Conservation (phyloP, 2,888 invertebrate species). For the Cenopis cana region DNA sequence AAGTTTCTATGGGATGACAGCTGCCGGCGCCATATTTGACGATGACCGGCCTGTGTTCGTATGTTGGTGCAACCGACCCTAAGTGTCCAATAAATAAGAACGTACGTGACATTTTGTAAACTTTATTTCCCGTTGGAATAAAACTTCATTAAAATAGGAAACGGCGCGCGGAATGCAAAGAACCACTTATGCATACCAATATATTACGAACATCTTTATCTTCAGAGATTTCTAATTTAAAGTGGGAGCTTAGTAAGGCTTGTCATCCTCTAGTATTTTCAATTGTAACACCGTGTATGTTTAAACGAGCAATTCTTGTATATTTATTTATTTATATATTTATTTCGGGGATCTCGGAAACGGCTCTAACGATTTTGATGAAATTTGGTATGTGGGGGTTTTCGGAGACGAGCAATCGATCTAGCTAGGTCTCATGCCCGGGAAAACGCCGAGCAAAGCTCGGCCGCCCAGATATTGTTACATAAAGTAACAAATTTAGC, state of each 20-base stretch:
- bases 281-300: constrained; percentile 28
- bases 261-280: constrained; percentile 12
- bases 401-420: too few species aligned
- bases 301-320: too few species aligned
- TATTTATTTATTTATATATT: too few species aligned
- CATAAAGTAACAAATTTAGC: constrained; percentile 46
- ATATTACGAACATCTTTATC: neutral
- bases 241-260: neutral
- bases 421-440: too few species aligned
- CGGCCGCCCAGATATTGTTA: too few species aligned
- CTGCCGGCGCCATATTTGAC: too few species aligned
- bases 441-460: too few species aligned
- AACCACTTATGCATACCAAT: neutral
- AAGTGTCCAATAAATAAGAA: neutral
- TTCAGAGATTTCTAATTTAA: neutral
- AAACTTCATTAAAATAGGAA: neutral
- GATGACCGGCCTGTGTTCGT: too few species aligned
- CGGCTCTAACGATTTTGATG: too few species aligned
- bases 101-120: neutral
- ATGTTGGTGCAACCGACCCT: neutral
- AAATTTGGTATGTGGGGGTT: too few species aligned
- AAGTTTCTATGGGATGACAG: too few species aligned
- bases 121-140: neutral
- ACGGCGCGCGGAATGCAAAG: neutral
- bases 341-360: too few species aligned